phyloP scores from a whole-genome alignment of 2,113 vertebrate species.

The Grus americana region DNA sequence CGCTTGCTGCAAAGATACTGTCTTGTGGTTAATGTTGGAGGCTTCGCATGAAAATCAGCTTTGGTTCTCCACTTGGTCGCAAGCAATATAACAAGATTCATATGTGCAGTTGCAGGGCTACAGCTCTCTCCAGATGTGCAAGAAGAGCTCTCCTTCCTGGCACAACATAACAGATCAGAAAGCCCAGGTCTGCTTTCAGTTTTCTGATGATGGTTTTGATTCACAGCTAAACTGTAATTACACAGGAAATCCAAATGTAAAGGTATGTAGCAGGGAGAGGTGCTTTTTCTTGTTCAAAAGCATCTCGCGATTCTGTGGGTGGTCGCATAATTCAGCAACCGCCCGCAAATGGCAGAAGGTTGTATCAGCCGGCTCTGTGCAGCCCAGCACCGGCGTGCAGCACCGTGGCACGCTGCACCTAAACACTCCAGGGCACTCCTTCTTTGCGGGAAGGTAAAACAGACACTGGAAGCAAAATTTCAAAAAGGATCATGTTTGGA shows the following conservation, averaged over 20 bases:
- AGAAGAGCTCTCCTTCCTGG: background rate
- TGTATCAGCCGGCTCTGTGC: background rate
- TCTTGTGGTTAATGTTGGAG: background rate
- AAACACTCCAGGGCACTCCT: background rate
- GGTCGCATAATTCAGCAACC: background rate
- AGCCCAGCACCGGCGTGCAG: background rate
- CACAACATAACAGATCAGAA: constrained; percentile 23
- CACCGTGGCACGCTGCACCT: background rate
- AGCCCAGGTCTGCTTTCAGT: background rate
- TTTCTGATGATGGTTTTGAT: constrained; percentile 56
- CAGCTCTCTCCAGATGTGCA: background rate
- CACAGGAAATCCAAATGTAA: constrained; percentile 40
- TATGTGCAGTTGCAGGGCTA: background rate
- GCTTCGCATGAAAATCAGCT: background rate
- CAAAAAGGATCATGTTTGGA: background rate
- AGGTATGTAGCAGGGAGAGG: constrained; percentile 14
- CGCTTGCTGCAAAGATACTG: fast-evolving
- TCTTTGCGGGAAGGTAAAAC: background rate
- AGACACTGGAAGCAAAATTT: background rate
- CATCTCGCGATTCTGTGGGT: background rate
- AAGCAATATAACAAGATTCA: background rate
- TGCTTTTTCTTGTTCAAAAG: constrained; percentile 46
- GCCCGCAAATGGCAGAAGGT: background rate
- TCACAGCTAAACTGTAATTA: constrained; percentile 24
- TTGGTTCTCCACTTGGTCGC: background rate